A percentile compares a stretch with the other conserved stretches of the same genome.
These are phyloP conservation scores for Papilio elwesi DNA, from an alignment of 2,888 invertebrate species.

Conservation along the genomic window DNA sequence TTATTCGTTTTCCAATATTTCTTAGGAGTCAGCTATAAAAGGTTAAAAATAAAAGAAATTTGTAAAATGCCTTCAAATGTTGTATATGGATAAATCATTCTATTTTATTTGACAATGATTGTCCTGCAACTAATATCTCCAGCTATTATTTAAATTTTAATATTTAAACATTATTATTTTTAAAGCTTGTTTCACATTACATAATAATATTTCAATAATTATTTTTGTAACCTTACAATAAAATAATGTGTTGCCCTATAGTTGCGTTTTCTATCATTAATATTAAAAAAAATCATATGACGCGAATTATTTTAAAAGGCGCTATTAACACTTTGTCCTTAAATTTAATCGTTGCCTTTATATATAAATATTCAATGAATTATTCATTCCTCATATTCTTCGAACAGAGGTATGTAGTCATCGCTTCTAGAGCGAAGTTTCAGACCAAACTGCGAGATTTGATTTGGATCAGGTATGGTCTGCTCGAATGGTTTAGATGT, in stretches of 20 bases:
- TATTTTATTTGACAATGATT: no score
- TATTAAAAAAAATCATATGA: neutral
- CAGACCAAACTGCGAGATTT: constrained; percentile 69
- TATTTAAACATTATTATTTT: neutral
- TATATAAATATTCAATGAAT: constrained; percentile 7
- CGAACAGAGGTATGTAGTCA: constrained; percentile 71
- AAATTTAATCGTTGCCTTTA: constrained; percentile 5
- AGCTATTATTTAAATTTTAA: no score
- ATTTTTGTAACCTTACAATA: neutral
- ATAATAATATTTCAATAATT: neutral
- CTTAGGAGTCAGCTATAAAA: no score
- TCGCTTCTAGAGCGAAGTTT: constrained; percentile 72
- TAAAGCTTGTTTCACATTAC: neutral
- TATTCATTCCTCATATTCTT: constrained; percentile 67
- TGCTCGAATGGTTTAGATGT: constrained; percentile 60
- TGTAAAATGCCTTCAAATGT: no score
- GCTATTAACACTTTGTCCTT: constrained; percentile 7
- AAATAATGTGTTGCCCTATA: neutral
- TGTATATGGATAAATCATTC: no score
- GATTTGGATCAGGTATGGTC: constrained; percentile 61
- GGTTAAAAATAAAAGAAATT: no score
- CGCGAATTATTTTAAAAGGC: neutral
- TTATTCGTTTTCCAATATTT: no score
- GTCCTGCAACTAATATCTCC: no score
- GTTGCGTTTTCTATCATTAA: neutral